Base-by-base conservation (phyloP, 2,113 vertebrate species). In the Neodon shergylaensis region DNA sequence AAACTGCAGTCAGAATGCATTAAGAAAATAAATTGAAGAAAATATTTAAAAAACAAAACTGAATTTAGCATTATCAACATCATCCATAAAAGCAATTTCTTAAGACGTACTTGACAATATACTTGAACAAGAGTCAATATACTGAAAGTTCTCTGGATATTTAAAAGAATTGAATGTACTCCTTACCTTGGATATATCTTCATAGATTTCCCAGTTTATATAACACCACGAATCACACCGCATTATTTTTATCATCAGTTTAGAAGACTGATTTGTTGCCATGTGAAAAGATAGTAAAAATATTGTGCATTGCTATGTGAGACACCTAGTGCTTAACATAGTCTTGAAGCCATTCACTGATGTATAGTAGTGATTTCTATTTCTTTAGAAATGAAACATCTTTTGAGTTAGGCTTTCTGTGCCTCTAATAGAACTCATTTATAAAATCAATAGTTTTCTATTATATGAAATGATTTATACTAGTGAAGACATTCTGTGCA, bases 381-480 rank as follows among this genome's bases (percentile, higher is more conserved):
- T 82, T 28, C 16, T 74, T 28, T 87, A 42, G 1, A 92, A 92
- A 33, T 68, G 52, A 79, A 84, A 52, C 3, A 33, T 28, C 11
- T 78, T 88, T 92, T 68, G 58, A 87, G 66, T 79, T 66, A 21
- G 58, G 7, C 5, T 49, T 83, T 49, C 4, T 95, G 70, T 76
- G 42, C 90, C 76, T 92, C 82, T 24, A 66, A 95, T 94, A 76
- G 12, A 93, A 88, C 31, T 72, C 36, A 52, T 70, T 93, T 63
- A 84, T 54, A 83, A 84, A 92, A 96, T 92, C 84, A 42, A 92
- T 88, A 84, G 26, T 33, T 65, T 17, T 39, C 70, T 79, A 85
- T 70, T 31, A 81, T 76, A 49, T 76, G 44, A 16, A 95, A 84
- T 79, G 79, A 90, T 95, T 93, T 94, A 3, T 78, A 68, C 42